Evolutionary conservation across 1,140 invertebrate species (phyloP).

Genomic region (Thalassaphorura encarpata): DNA sequence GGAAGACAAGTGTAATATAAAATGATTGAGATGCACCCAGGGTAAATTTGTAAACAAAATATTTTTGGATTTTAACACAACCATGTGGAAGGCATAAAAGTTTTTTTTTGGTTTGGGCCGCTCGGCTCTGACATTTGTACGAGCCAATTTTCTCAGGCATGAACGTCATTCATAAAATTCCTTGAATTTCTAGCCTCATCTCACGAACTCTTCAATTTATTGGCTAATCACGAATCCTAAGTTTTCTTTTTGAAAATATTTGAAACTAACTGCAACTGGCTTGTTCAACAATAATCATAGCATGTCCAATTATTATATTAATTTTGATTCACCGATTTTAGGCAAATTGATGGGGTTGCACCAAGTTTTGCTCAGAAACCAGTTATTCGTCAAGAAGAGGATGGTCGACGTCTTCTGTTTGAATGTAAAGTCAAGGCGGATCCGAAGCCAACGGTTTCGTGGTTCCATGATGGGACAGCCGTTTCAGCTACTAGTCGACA

Average conservation of each 20-base stretch:
- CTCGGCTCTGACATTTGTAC: too few species aligned
- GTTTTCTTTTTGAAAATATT: background rate
- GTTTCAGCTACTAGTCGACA: conserved; percentile 68
- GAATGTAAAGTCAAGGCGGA: conserved; percentile 92
- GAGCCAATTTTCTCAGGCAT: too few species aligned
- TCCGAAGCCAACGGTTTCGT: conserved; percentile 77
- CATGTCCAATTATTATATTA: conserved; percentile 1
- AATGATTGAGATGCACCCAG: too few species aligned
- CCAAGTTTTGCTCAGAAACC: conserved; percentile 97
- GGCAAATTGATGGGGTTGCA: conserved; percentile 93
- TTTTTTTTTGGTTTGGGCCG: too few species aligned
- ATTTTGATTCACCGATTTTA: conserved; percentile 40
- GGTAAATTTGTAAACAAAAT: too few species aligned
- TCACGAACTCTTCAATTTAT: background rate
- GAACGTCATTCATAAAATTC: too few species aligned
- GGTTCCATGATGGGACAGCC: conserved; percentile 76
- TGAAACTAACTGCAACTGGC: background rate
- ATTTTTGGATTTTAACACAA: too few species aligned
- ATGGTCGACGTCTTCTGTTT: conserved; percentile 88
- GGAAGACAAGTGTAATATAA: too few species aligned
- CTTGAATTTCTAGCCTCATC: background rate
- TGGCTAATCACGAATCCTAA: background rate
- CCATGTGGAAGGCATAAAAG: too few species aligned
- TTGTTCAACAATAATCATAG: background rate
- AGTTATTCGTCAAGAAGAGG: conserved; percentile 90